These are phyloP conservation scores for Jaculus jaculus DNA, from an alignment of 2,113 vertebrate genomes.

Conservation along the genomic window DNA sequence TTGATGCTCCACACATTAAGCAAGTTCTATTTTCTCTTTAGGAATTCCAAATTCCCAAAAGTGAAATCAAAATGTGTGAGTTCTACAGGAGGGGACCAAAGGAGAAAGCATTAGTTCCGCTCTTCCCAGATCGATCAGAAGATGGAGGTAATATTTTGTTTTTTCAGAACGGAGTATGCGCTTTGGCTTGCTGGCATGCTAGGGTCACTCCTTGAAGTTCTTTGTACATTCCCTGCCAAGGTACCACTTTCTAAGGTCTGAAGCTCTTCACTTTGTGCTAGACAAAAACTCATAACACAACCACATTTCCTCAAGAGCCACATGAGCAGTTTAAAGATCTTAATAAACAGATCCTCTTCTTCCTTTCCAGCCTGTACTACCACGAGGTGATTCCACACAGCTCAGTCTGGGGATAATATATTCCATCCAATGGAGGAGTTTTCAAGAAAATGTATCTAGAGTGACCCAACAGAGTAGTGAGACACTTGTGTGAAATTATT, in stretches of 20 bases:
- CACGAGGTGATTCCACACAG: conserved; percentile 59
- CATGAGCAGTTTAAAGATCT: conserved; percentile 44
- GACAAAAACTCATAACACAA: conserved; percentile 54
- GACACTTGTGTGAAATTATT: conserved; percentile 80
- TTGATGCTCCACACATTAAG: conserved; percentile 67
- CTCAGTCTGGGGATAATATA: conserved; percentile 52
- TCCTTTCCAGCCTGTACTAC: conserved; percentile 56
- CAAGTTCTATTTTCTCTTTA: conserved; percentile 66
- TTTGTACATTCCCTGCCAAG: background rate
- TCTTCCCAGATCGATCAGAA: conserved; percentile 58
- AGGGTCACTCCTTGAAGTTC: conserved; percentile 56
- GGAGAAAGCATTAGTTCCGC: background rate
- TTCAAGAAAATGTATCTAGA: conserved; percentile 66
- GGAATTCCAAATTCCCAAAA: conserved; percentile 57
- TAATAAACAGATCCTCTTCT: conserved; percentile 29
- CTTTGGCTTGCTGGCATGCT: background rate
- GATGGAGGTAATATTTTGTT: conserved; percentile 57
- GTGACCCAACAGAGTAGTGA: conserved; percentile 68
- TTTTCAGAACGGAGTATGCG: conserved; percentile 60
- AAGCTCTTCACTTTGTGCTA: background rate
- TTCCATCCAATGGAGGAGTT: conserved; percentile 43
- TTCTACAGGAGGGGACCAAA: accelerated
- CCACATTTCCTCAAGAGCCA: conserved; percentile 32
- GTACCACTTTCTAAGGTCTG: conserved; percentile 20
- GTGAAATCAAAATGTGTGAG: conserved; percentile 60